Conservation (phyloP, 2,797 vertebrate genomes). For the Sebastes vulpes region DNA sequence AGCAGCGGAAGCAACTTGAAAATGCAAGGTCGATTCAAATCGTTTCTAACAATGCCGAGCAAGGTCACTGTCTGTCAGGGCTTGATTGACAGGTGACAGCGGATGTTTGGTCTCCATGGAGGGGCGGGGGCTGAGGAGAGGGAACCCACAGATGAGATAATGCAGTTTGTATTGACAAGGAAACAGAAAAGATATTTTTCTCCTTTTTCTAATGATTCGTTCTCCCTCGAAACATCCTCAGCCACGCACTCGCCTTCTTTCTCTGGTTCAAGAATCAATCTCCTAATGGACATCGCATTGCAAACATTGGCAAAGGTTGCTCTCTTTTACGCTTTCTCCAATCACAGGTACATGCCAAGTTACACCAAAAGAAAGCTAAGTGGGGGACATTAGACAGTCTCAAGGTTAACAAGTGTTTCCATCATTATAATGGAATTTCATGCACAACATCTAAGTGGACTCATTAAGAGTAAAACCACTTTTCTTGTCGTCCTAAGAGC, state of each 20-base stretch:
- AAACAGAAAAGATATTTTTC: slow-evolving; percentile 58
- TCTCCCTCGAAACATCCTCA: slow-evolving; percentile 8
- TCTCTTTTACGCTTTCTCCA: slow-evolving; percentile 49
- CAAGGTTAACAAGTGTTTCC: slow-evolving; percentile 71
- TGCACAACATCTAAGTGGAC: slow-evolving; percentile 40
- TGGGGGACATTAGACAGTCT: slow-evolving; percentile 40
- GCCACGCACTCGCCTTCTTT: slow-evolving; percentile 30
- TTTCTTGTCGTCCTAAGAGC: slow-evolving; percentile 27
- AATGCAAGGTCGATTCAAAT: slow-evolving; percentile 74
- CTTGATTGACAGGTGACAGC: slow-evolving; percentile 84
- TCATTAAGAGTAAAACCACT: slow-evolving; percentile 33
- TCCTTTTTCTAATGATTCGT: slow-evolving; percentile 39
- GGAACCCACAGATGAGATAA: slow-evolving; percentile 62
- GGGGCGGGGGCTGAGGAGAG: slow-evolving; percentile 12
- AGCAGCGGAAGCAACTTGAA: slow-evolving; percentile 67
- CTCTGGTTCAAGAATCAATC: slow-evolving; percentile 66
- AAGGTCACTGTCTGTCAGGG: slow-evolving; percentile 79
- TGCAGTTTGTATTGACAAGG: slow-evolving; percentile 74
- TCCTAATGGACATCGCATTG: slow-evolving; percentile 71
- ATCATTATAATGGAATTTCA: slow-evolving; percentile 57
- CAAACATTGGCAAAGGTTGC: slow-evolving; percentile 65
- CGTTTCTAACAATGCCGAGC: slow-evolving; percentile 66
- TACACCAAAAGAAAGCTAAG: slow-evolving; percentile 68
- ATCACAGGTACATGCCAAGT: slow-evolving; percentile 63
- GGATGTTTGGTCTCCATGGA: slow-evolving; percentile 56